A percentile compares a stretch with the other conserved stretches of the same genome.
Conservation (phyloP, 2,113 vertebrate species). For the Sakesphorus luctuosus region DNA sequence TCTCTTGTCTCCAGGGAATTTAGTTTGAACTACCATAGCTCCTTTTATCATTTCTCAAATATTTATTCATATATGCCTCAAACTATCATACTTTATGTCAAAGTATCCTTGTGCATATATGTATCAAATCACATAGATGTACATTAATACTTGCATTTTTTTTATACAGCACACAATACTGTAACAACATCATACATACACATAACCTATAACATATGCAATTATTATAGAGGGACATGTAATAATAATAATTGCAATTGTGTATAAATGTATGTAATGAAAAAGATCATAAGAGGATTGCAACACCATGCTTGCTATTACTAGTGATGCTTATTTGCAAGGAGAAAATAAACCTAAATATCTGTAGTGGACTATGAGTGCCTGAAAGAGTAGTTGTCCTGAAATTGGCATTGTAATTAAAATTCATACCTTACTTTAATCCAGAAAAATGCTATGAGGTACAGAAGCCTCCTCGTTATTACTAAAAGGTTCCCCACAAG, state of each 20-base stretch:
- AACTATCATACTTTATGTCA: background rate
- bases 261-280: background rate
- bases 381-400: background rate
- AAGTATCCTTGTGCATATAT: background rate
- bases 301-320: background rate
- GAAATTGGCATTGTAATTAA: background rate
- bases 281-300: background rate
- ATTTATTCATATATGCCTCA: background rate
- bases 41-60: background rate
- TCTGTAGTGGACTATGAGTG: background rate
- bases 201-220: background rate
- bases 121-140: background rate
- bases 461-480: background rate
- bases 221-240: background rate
- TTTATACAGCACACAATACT: background rate
- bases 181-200: background rate
- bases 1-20: background rate
- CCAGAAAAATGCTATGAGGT: background rate
- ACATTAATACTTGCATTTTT: background rate
- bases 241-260: background rate
- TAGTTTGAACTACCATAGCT: background rate
- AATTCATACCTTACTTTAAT: background rate
- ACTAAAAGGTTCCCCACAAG: background rate
- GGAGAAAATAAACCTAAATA: background rate
- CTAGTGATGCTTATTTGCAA: background rate